A percentile compares a stretch with the other conserved stretches of the same genome.
These are phyloP conservation scores for Apogon talboti DNA, from an alignment of 2,797 vertebrate species.

Conservation along the genomic window DNA sequence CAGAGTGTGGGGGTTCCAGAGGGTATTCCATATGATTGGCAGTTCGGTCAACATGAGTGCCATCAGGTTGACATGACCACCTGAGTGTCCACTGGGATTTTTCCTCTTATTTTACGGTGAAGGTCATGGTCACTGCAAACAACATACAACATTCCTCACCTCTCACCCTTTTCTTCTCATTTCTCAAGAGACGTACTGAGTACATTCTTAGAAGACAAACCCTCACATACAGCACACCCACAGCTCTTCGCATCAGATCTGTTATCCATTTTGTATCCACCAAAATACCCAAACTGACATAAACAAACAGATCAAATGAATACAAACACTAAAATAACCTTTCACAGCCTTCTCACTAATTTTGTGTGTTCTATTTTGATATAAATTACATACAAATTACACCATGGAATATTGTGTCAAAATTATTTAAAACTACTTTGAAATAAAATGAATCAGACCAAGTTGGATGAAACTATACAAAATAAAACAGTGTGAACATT, in stretches of 20 bases:
- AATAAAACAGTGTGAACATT: too few relatives aligned
- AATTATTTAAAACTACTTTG: too few relatives aligned
- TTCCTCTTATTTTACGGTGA: conserved; percentile 14
- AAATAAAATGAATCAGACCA: background rate
- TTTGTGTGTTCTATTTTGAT: too few relatives aligned
- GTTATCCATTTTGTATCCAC: too few relatives aligned
- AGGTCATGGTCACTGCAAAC: conserved; percentile 32
- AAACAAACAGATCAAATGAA: too few relatives aligned
- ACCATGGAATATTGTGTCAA: too few relatives aligned
- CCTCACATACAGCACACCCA: background rate
- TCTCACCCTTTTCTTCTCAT: background rate
- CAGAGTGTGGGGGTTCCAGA: background rate
- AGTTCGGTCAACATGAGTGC: conserved; percentile 2
- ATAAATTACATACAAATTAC: too few relatives aligned
- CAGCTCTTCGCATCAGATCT: background rate
- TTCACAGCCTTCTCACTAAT: too few relatives aligned
- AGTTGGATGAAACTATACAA: too few relatives aligned
- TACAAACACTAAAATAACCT: too few relatives aligned
- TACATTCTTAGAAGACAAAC: background rate
- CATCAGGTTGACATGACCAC: conserved; percentile 43
- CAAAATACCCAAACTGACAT: too few relatives aligned
- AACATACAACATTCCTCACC: background rate
- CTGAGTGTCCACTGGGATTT: conserved; percentile 25
- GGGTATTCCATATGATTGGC: background rate
- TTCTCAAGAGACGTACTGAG: background rate